These are phyloP conservation scores for Crax fasciolata DNA, from an alignment of 2,797 vertebrate species.

Conservation along the genomic window DNA sequence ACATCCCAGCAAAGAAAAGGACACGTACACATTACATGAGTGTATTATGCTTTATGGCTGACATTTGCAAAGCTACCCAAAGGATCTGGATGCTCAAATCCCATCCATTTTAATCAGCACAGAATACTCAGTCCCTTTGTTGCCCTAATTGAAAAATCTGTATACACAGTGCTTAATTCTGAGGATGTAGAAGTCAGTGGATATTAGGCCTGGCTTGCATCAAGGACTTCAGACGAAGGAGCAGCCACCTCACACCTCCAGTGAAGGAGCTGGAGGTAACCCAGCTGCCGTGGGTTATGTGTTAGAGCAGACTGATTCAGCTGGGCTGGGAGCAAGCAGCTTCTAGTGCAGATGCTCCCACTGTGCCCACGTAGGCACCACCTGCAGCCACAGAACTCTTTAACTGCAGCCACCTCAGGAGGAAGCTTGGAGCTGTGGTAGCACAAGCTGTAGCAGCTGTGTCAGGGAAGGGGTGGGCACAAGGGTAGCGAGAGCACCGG, in stretches of 20 bases:
- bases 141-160: background rate
- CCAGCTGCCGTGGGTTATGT: background rate
- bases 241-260: background rate
- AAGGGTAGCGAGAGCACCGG: background rate
- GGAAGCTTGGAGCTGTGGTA: background rate
- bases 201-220: background rate
- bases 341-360: background rate
- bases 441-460: background rate
- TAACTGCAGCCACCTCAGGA: background rate
- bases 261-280: background rate
- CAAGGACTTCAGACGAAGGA: background rate
- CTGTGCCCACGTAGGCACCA: background rate
- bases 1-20: background rate
- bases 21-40: background rate
- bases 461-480: background rate
- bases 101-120: background rate
- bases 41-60: background rate
- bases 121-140: background rate
- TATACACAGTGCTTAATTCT: background rate
- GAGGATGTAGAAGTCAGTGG: background rate
- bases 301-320: background rate
- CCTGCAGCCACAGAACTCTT: background rate
- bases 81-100: background rate
- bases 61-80: background rate
- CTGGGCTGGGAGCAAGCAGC: background rate